Base-by-base conservation (phyloP, 2,888 invertebrate genomes). In the Ectemnius continuus region DNA sequence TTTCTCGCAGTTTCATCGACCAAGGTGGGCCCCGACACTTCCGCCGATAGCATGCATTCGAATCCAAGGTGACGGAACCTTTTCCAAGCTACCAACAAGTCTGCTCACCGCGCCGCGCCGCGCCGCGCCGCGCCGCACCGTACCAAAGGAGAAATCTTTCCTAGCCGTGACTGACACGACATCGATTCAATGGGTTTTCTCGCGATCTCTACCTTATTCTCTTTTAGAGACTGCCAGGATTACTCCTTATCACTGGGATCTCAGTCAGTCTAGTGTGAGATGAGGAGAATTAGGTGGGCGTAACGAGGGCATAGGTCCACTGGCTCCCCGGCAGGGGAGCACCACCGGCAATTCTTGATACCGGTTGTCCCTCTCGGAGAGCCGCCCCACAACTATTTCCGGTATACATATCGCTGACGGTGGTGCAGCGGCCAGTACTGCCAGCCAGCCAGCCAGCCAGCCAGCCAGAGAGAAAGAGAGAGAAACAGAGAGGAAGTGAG, bases 281-380 rank as follows among this genome's bases (percentile, higher is more conserved):
- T 23, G 23, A 23, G 3, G 2, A 23, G 23, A 23, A 23, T 23
- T 23, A 23, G 16, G 5, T 52, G 52, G 52, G 52, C 16, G 52
- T 52, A 52, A 52, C n/a, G 52, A 52, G 52, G 52, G 14, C 52
- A 52, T 52, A 52, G 52, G 52, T 52, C 16, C 52, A 16, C 23
- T 23, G 23, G 23, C 23, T 23, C n/a, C n/a, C n/a, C 23, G 23
- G 23, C 23, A 23, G 23, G 23, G 52, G 52, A 16, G 14, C 47
- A 1, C 8, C 47, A 1, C 8, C 4, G 16, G 16, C 16, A 13
- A 16, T 16, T 52, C 14, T 11, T 5, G 52, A 52, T 52, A 52
- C 52, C 52, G 56, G 52, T 61, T 60, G 46, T 45, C n/a, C 36
- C 18, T 46, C 23, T 1, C n/a, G 57, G 0, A 26, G 14, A 36